Evolutionary conservation across 2,888 invertebrate species (phyloP).

Genomic region (Stegophylla sp.): DNA sequence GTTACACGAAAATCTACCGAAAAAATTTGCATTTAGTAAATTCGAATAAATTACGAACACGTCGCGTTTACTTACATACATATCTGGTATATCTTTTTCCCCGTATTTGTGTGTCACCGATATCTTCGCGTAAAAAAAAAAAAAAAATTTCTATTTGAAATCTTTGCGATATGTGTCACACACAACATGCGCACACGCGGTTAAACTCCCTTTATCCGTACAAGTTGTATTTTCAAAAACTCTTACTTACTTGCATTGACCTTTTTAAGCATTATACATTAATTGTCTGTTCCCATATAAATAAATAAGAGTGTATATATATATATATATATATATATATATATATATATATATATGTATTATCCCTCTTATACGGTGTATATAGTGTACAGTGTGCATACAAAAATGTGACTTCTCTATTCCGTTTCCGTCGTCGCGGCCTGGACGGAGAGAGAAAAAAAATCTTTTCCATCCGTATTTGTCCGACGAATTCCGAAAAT

Average conservation of each 20-base stretch:
- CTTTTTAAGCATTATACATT: constrained; percentile 43
- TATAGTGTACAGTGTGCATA: constrained; percentile 23
- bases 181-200: not conserved
- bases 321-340: not conserved
- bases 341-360: constrained; percentile 3
- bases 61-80: not conserved
- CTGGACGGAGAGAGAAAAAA: constrained; percentile 26
- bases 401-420: constrained; percentile 52
- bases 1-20: not conserved
- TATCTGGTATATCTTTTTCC: not conserved
- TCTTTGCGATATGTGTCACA: constrained; percentile 24
- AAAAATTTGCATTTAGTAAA: not conserved
- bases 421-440: constrained; percentile 37
- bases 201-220: constrained; percentile 36
- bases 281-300: constrained; percentile 43
- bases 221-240: constrained; percentile 31
- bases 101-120: not conserved
- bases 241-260: constrained; percentile 12
- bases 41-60: not conserved
- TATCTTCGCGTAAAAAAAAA: not conserved
- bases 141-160: constrained; percentile 47
- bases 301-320: not conserved
- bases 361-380: not conserved
- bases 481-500: constrained; percentile 52
- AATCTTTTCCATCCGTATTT: constrained; percentile 49